Conservation (phyloP, 2,888 invertebrate genomes). For the Ectemnius lituratus region DNA sequence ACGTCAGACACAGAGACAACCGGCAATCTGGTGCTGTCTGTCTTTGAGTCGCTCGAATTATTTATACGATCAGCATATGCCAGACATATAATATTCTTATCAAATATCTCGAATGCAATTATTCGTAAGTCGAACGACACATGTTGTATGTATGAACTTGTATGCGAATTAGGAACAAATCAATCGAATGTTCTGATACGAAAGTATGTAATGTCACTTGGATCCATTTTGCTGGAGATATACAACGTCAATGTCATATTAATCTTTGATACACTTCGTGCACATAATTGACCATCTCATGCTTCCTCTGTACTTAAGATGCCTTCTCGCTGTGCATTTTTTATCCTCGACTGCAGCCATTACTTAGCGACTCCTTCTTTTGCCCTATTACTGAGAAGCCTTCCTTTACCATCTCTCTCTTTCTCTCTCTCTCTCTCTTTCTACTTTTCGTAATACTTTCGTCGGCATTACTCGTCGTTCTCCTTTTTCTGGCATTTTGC, state of each 20-base stretch:
- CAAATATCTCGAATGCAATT: too few relatives aligned
- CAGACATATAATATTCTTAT: too few relatives aligned
- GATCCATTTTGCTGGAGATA: too few relatives aligned
- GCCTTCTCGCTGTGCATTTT: conserved; percentile 1
- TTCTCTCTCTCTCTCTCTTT: conserved; percentile 2
- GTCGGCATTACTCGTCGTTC: conserved; percentile 14
- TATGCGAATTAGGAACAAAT: too few relatives aligned
- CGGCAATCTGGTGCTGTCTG: too few relatives aligned
- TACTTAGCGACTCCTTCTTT: conserved; percentile 16
- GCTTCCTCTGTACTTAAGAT: not conserved
- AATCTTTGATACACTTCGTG: not conserved
- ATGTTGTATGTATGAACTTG: too few relatives aligned
- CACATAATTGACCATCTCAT: not conserved
- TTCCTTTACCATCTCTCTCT: not conserved
- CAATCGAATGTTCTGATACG: too few relatives aligned
- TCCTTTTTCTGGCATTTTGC: conserved; percentile 42
- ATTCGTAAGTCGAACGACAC: too few relatives aligned
- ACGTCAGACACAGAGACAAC: too few relatives aligned
- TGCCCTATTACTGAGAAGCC: not conserved
- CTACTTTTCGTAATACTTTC: conserved; percentile 25
- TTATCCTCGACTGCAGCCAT: conserved; percentile 20
- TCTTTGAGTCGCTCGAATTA: not conserved
- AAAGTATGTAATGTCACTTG: too few relatives aligned
- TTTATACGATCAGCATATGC: too few relatives aligned
- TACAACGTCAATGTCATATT: too few relatives aligned